These are phyloP conservation scores for Lysiphlebus fabarum DNA, from an alignment of 1,140 invertebrate genomes.

Conservation along the genomic window DNA sequence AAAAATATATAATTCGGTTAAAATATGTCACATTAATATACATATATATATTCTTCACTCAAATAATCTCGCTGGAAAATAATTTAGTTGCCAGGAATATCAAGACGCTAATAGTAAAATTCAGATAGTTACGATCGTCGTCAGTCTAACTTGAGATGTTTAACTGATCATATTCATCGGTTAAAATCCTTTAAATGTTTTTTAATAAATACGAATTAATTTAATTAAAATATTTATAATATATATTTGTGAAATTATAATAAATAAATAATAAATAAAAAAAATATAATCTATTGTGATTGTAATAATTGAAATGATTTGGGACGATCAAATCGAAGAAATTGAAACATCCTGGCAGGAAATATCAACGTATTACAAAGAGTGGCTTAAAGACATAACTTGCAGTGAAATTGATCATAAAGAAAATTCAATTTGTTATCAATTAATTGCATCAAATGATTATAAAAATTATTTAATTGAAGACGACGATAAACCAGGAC, in stretches of 20 bases:
- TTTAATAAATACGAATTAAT: too few species aligned
- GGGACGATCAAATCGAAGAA: conserved; percentile 32
- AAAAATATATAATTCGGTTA: too few species aligned
- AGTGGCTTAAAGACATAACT: conserved; percentile 61
- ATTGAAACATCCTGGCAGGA: conserved; percentile 52
- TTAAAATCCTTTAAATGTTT: too few species aligned
- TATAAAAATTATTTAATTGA: conserved; percentile 25
- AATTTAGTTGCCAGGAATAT: conserved; percentile 34
- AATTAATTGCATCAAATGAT: conserved; percentile 35
- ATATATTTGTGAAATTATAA: too few species aligned
- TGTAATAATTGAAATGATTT: conserved; percentile 39
- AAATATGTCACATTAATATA: too few species aligned
- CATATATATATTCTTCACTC: too few species aligned
- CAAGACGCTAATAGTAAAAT: too few species aligned
- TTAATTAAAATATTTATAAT: too few species aligned
- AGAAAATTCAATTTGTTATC: conserved; percentile 60
- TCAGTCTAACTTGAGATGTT: conserved; percentile 45
- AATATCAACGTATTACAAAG: conserved; percentile 56
- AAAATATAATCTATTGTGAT: too few species aligned
- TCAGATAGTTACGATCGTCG: conserved; percentile 25
- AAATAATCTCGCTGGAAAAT: conserved; percentile 37
- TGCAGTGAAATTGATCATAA: conserved; percentile 65
- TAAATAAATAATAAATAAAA: too few species aligned
- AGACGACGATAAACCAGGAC: conserved; percentile 36
- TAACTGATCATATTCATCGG: conserved; percentile 27